Percentiles rank a stretch among this genome's conserved stretches.
phyloP scores from a whole-genome alignment of 1,140 invertebrate species.

The Scaptomyza graminum region DNA sequence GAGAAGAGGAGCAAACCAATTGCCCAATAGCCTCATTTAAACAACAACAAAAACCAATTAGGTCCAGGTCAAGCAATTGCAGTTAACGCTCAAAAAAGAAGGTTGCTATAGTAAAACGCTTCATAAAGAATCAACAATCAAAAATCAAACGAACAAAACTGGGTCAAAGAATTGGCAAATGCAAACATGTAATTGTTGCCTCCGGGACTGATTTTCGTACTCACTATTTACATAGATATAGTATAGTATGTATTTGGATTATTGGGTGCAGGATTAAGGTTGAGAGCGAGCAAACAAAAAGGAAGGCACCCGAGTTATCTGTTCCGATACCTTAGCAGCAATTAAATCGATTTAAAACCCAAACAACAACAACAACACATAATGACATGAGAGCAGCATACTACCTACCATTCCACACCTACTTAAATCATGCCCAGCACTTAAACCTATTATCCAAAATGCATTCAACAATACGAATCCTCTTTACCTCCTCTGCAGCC shows the following conservation, averaged over 20 bases:
- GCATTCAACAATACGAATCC: too few relatives aligned
- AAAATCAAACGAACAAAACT: constrained; percentile 60
- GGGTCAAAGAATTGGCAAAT: constrained; percentile 74
- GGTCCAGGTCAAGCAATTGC: constrained; percentile 63
- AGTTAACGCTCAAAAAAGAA: constrained; percentile 34
- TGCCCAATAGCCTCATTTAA: constrained; percentile 36
- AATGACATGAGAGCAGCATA: too few relatives aligned
- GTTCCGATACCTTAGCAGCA: too few relatives aligned
- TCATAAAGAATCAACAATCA: constrained; percentile 71
- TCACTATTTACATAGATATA: too few relatives aligned
- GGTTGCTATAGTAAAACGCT: constrained; percentile 31
- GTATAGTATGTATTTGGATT: constrained; percentile 19
- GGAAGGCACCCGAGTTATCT: too few relatives aligned
- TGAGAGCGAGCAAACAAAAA: too few relatives aligned
- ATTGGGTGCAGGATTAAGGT: constrained; percentile 5
- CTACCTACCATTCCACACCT: too few relatives aligned
- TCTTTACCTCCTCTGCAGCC: too few relatives aligned
- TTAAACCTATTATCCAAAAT: too few relatives aligned
- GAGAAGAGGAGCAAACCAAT: background rate
- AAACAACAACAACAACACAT: too few relatives aligned
- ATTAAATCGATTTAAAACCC: too few relatives aligned
- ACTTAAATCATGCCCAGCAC: too few relatives aligned
- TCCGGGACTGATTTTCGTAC: background rate
- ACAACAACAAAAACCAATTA: constrained; percentile 7
- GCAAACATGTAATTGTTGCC: constrained; percentile 66